Percentiles rank a stretch among this genome's conserved stretches.
Evolutionary conservation across 2,888 invertebrate species (phyloP).

Genomic region (Eupithecia inturbata): DNA sequence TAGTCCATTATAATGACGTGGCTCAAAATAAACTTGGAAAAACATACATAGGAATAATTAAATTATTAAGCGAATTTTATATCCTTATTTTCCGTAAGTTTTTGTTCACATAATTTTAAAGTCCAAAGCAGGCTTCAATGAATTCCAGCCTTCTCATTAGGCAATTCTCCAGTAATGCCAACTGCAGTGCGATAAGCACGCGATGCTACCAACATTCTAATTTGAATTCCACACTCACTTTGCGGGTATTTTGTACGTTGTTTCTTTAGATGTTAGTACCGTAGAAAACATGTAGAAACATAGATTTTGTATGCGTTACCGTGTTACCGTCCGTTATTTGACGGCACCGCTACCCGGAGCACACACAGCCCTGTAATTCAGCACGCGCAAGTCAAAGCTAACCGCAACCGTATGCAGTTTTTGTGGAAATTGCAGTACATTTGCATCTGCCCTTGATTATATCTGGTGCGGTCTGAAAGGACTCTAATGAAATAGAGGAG

Average conservation of each 20-base stretch:
- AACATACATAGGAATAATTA: neutral
- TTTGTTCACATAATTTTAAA: neutral
- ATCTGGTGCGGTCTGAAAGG: slow-evolving; percentile 21
- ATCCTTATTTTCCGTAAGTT: neutral
- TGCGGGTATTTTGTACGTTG: slow-evolving; percentile 3
- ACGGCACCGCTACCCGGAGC: neutral
- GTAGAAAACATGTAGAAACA: neutral
- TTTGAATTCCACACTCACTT: slow-evolving; percentile 40
- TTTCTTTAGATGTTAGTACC: neutral
- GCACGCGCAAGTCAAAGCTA: slow-evolving; percentile 44
- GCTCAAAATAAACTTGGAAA: neutral
- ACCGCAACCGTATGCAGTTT: slow-evolving; percentile 50
- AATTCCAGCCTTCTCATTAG: slow-evolving; percentile 35
- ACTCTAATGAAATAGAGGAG: slow-evolving; percentile 20
- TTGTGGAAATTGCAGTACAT: slow-evolving; percentile 41
- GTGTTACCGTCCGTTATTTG: neutral
- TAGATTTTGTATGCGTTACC: neutral
- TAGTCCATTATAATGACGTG: neutral
- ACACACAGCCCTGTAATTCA: slow-evolving; percentile 31
- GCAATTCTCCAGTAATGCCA: slow-evolving; percentile 31
- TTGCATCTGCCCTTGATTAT: slow-evolving; percentile 33
- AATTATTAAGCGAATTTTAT: neutral
- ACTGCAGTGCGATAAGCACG: slow-evolving; percentile 50
- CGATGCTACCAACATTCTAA: slow-evolving; percentile 53
- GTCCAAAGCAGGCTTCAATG: slow-evolving; percentile 11